These are phyloP conservation scores for Triplophysa bombifrons DNA, from an alignment of 2,797 vertebrate genomes.

Conservation along the genomic window DNA sequence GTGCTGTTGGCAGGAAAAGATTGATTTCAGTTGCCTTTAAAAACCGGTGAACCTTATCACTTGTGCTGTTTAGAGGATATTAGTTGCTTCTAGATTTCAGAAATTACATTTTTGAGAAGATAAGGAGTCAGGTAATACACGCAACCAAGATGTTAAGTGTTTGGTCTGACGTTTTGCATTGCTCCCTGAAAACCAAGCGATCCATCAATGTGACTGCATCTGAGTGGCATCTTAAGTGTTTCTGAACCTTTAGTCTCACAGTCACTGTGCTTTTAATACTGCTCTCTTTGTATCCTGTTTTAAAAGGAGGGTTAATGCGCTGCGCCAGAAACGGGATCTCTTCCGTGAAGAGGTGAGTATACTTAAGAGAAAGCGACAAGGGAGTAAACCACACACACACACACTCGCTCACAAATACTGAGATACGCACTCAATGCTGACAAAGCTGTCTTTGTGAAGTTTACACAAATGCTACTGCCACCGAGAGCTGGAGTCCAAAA, in stretches of 20 bases:
- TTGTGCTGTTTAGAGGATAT: slow-evolving; percentile 1
- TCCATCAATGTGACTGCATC: slow-evolving; percentile 20
- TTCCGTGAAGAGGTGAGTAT: slow-evolving; percentile 96
- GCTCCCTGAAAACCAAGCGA: slow-evolving; percentile 39
- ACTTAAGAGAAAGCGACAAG: slow-evolving; percentile 83
- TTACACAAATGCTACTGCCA: slow-evolving; percentile 56
- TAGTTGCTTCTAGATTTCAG: not conserved
- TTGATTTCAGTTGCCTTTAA: not conserved
- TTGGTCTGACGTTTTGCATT: slow-evolving; percentile 25
- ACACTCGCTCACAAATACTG: slow-evolving; percentile 66
- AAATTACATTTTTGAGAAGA: not conserved
- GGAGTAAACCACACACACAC: slow-evolving; percentile 70
- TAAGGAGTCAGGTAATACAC: slow-evolving; percentile 23
- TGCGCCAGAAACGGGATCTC: slow-evolving; percentile 97
- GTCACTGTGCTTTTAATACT: slow-evolving; percentile 78
- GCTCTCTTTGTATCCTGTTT: slow-evolving; percentile 82
- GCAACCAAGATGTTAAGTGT: slow-evolving; percentile 21
- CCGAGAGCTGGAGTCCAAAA: slow-evolving; percentile 53
- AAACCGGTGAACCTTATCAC: not conserved
- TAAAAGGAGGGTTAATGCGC: slow-evolving; percentile 94
- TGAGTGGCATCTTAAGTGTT: slow-evolving; percentile 54
- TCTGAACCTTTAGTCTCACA: slow-evolving; percentile 57
- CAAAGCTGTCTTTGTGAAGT: slow-evolving; percentile 79
- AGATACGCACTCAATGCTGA: slow-evolving; percentile 73
- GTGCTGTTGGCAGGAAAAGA: not conserved